Evolutionary conservation across 2,113 vertebrate genomes (phyloP), one percentile per base, ranked within the genome.

Genomic region (Syrmaticus mikado): DNA sequence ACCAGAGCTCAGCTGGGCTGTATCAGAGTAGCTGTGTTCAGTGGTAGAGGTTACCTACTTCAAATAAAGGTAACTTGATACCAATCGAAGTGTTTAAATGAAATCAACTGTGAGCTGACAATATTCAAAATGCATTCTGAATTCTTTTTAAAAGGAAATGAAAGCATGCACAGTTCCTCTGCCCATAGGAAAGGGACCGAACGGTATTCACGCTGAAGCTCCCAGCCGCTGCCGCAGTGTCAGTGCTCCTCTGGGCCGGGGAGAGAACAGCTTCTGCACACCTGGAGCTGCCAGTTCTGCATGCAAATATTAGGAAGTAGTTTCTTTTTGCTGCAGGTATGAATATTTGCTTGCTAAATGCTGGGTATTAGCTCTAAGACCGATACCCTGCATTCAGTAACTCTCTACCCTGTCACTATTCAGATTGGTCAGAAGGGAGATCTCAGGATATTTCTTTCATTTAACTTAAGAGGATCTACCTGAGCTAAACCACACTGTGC

Each of bases 131-230:
- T 12, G 7, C n/a, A 7, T 64, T 74, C 70, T 90, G 90, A 83
- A 53, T 88, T 81, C n/a, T 96, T 92, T 68, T 48, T 21, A 57
- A 76, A 84, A 80, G 70, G 60, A 74, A 77, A 13, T 65, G 41
- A 53, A 77, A 60, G 68, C 32, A 21, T 21, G 60, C 40, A 73
- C 76, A 75, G 71, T 64, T 86, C 71, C 70, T 85, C 55, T 87
- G 75, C 50, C 40, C 7, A 0, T 60, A 67, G 82, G 85, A 65
- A 48, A 73, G 60, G 67, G 30, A 21, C 55, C 11, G 3, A 82
- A 11, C 3, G 12, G 3, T 5, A 16, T 8, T 2, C 34, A 9
- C 1, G 10, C 25, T 65, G 84, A 41, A 36, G 40, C 6, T 83
- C 76, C 86, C 71, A 38, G 0, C 62, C 0, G 1, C 48, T 90